phyloP scores from a whole-genome alignment of 2,888 invertebrate genomes.

The Hirtodrosophila cameraria region DNA sequence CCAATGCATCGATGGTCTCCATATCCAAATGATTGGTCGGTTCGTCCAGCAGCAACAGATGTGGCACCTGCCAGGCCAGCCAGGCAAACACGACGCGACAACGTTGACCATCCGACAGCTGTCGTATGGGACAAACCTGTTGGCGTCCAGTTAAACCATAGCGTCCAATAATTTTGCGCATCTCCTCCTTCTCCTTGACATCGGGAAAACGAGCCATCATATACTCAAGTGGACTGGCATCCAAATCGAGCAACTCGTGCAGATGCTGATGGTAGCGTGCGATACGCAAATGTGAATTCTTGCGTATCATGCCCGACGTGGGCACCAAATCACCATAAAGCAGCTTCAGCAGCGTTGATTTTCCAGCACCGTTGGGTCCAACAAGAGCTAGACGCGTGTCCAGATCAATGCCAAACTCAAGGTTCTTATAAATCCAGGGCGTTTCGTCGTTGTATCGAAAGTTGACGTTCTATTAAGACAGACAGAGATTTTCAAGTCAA shows the following conservation, averaged over 20 bases:
- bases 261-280: slow-evolving; percentile 99
- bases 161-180: slow-evolving; percentile 99
- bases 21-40: slow-evolving; percentile 98
- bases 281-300: slow-evolving; percentile 98
- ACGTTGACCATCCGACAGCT: slow-evolving; percentile 97
- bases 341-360: slow-evolving; percentile 97
- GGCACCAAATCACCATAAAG: slow-evolving; percentile 98
- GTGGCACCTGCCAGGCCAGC: slow-evolving; percentile 98
- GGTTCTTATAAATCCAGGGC: slow-evolving; percentile 97
- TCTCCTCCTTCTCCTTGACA: slow-evolving; percentile 98
- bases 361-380: slow-evolving; percentile 99
- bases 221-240: slow-evolving; percentile 97
- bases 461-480: slow-evolving; percentile 91
- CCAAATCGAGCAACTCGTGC: slow-evolving; percentile 97
- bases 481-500: background rate
- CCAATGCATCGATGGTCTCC: slow-evolving; percentile 99
- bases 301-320: slow-evolving; percentile 97
- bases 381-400: slow-evolving; percentile 98
- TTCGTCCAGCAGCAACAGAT: slow-evolving; percentile 92
- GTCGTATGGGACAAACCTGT: slow-evolving; percentile 88
- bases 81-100: slow-evolving; percentile 99
- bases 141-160: slow-evolving; percentile 99
- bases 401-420: slow-evolving; percentile 99
- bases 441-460: slow-evolving; percentile 95
- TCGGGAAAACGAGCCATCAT: slow-evolving; percentile 99